These are phyloP conservation scores for Austrofundulus limnaeus DNA, from an alignment of 2,113 vertebrate genomes.

Conservation along the genomic window DNA sequence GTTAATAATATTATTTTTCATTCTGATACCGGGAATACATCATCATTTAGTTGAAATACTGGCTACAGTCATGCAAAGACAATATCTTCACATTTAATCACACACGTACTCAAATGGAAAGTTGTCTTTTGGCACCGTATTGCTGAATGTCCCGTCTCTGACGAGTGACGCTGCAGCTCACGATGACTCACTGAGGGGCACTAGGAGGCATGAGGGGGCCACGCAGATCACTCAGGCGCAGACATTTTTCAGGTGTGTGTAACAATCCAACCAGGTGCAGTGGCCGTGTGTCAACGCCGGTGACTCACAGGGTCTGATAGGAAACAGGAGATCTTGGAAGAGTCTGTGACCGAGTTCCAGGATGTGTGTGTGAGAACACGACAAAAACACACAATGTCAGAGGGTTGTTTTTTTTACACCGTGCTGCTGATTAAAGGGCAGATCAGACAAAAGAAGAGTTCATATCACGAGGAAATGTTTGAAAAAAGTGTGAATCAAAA, in stretches of 20 bases:
- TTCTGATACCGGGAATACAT: no score
- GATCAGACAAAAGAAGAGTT: not conserved
- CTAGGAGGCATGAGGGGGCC: not conserved
- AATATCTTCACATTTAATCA: slow-evolving; percentile 2
- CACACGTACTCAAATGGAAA: not conserved
- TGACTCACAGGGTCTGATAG: slow-evolving; percentile 27
- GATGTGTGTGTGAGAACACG: slow-evolving; percentile 10
- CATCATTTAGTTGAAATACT: no score
- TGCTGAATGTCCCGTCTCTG: slow-evolving; percentile 1
- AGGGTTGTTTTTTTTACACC: slow-evolving; percentile 9
- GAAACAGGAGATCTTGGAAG: not conserved
- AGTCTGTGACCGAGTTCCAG: slow-evolving; percentile 3
- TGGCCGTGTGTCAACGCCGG: not conserved
- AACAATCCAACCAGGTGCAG: slow-evolving; percentile 51
- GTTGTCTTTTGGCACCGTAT: not conserved
- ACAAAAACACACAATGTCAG: slow-evolving; percentile 9
- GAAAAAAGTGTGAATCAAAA: slow-evolving; percentile 1
- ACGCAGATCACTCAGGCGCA: slow-evolving; percentile 22
- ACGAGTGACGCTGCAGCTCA: not conserved
- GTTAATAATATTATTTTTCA: no score
- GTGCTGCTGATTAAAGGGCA: slow-evolving; percentile 27
- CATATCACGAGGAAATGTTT: not conserved
- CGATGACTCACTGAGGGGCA: slow-evolving; percentile 21
- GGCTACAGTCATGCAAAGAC: no score
- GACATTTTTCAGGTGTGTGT: slow-evolving; percentile 54